These are phyloP conservation scores for Pungitius pungitius DNA, from an alignment of 2,113 vertebrate species.

Conservation along the genomic window DNA sequence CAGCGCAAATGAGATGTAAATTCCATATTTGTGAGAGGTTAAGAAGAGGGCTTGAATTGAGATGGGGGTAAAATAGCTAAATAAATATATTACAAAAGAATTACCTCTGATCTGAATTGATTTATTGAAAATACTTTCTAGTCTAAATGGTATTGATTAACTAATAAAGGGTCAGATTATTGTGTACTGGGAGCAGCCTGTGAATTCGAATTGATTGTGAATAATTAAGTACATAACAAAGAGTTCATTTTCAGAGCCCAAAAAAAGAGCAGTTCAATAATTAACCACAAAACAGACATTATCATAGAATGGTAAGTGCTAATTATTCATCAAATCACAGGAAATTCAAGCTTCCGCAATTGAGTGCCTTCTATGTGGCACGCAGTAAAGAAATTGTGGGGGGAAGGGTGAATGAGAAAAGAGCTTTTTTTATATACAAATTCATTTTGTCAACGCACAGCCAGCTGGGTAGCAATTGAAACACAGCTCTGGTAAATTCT, in stretches of 20 bases:
- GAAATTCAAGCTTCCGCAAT: slow-evolving; percentile 29
- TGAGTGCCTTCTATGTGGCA: slow-evolving; percentile 23
- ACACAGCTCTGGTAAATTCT: slow-evolving; percentile 42
- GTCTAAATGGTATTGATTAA: slow-evolving; percentile 52
- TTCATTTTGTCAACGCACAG: slow-evolving; percentile 46
- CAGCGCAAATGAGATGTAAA: slow-evolving; percentile 53
- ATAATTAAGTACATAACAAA: slow-evolving; percentile 40
- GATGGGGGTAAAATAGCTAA: neutral
- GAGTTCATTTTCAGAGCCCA: slow-evolving; percentile 20
- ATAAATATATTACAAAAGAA: slow-evolving; percentile 46
- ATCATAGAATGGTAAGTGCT: slow-evolving; percentile 10
- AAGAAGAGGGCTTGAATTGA: neutral
- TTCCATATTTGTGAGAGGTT: slow-evolving; percentile 35
- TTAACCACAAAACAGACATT: slow-evolving; percentile 34
- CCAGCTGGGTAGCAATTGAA: slow-evolving; percentile 44
- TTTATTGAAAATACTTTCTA: slow-evolving; percentile 32
- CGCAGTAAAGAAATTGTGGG: slow-evolving; percentile 19
- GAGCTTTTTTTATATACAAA: slow-evolving; percentile 48
- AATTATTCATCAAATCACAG: slow-evolving; percentile 30
- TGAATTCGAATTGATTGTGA: slow-evolving; percentile 45
- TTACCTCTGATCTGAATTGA: slow-evolving; percentile 45
- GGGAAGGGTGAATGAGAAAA: slow-evolving; percentile 17
- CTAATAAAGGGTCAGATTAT: slow-evolving; percentile 40
- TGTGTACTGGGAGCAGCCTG: slow-evolving; percentile 29
- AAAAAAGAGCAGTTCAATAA: slow-evolving; percentile 29